Base-by-base conservation (phyloP, 2,888 invertebrate species). In the Nowickia ferox region DNA sequence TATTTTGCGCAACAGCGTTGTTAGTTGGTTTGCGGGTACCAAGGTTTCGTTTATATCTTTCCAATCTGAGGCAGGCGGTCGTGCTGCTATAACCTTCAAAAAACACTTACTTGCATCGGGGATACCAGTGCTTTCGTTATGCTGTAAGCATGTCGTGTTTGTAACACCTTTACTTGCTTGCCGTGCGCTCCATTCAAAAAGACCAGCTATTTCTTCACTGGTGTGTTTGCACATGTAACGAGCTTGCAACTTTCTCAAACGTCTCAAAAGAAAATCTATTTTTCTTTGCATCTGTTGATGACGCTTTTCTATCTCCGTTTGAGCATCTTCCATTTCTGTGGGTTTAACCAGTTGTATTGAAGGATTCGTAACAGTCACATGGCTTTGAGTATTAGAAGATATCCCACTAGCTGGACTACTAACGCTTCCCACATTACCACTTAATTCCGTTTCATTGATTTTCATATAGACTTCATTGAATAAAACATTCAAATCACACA, bases 211-310 rank as follows among this genome's bases (percentile, higher is more conserved):
- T 92, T 98, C 97, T 88, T 96, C 96, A 72, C 96, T 95, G 40
- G 96, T 94, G 91, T 97, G 97, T 86, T 95, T 95, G 8, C 97
- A 96, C 91, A 97, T 94, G 48, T 95, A 93, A 74, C 95, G 94
- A 0, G 96, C 95, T 91, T 98, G 97, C 38, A 97, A 92, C 90
- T 97, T 96, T 15, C 96, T 94, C 83, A 97, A 93, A 87, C 97
- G 94, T 87, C 97, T 94, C 88, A 96, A 91, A 74, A 98, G 92
- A 90, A 96, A 96, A 68, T 96, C 96, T 88, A 96, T 94, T 87
- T 96, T 94, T 53, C 96, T 93, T 89, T 96, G 95, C 75, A 96
- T 93, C 78, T 95, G 94, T 46, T 89, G 89, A 30, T 92, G 92
- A 9, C 90, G 88, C 66, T 90, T 88, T 46, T 90, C 90, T 48